These are phyloP conservation scores for Epinephelus moara DNA, from an alignment of 2,113 vertebrate genomes.

Conservation along the genomic window DNA sequence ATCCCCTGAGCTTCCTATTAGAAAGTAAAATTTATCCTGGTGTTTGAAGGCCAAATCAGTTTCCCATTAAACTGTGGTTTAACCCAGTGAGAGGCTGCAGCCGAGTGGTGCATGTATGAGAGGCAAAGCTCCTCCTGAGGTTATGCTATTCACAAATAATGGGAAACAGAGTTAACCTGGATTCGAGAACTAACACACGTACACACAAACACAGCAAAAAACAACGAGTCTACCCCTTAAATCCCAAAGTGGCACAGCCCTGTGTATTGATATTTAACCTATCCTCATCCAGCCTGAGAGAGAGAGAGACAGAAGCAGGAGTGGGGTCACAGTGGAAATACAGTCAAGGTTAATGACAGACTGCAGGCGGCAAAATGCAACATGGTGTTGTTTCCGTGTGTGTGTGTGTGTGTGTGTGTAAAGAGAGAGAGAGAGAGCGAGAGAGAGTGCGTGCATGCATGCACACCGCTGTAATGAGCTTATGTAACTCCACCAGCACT, in stretches of 20 bases:
- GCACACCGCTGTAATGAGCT: slow-evolving; percentile 55
- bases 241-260: slow-evolving; percentile 11
- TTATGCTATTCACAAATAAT: background rate
- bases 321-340: slow-evolving; percentile 72
- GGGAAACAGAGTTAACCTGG: background rate
- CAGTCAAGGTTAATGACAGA: slow-evolving; percentile 80
- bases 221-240: background rate
- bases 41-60: background rate
- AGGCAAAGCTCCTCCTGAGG: background rate
- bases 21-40: slow-evolving; percentile 7
- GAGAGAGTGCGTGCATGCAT: slow-evolving; percentile 18
- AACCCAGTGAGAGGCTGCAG: background rate
- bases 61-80: background rate
- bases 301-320: slow-evolving; percentile 30
- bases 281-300: slow-evolving; percentile 47
- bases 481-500: slow-evolving; percentile 73
- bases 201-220: background rate
- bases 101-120: background rate
- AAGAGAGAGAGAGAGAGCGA: background rate
- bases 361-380: slow-evolving; percentile 69
- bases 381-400: slow-evolving; percentile 15
- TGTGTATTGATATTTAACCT: slow-evolving; percentile 52
- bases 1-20: background rate
- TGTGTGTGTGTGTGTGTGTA: slow-evolving; percentile 39
- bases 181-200: background rate